These are phyloP conservation scores for Sitta europaea DNA, from an alignment of 2,113 vertebrate genomes.

Conservation along the genomic window DNA sequence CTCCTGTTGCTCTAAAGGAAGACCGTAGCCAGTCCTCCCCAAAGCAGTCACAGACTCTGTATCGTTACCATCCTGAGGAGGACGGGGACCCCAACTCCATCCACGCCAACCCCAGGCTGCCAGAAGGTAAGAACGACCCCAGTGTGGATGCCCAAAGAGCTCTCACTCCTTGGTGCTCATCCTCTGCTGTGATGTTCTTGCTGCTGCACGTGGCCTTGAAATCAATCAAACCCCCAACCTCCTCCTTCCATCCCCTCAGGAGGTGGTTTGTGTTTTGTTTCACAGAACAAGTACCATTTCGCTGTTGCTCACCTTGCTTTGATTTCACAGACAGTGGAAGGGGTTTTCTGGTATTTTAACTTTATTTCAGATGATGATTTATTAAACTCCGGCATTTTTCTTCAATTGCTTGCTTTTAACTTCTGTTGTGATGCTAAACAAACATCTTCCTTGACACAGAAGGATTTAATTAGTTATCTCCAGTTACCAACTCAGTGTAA, in stretches of 20 bases:
- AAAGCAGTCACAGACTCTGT: conserved; percentile 41
- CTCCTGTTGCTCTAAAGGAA: conserved; percentile 21
- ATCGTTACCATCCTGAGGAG: conserved; percentile 60
- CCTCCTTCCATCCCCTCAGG: neutral
- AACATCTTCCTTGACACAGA: neutral
- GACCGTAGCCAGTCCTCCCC: conserved; percentile 33
- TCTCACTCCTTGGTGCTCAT: neutral
- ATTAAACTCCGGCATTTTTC: neutral
- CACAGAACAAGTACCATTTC: neutral
- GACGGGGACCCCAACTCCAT: conserved; percentile 73
- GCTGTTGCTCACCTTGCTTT: neutral
- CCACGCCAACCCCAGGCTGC: conserved; percentile 46
- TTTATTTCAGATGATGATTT: neutral
- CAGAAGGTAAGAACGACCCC: conserved; percentile 75
- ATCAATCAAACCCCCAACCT: neutral
- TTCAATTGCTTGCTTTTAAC: neutral
- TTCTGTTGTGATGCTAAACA: neutral
- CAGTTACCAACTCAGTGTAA: neutral
- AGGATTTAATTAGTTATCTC: neutral
- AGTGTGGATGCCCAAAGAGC: neutral
- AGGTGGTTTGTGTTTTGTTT: neutral
- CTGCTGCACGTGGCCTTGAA: neutral
- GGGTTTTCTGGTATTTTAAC: neutral
- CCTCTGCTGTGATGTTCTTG: neutral
- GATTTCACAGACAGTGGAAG: neutral